A percentile compares a stretch with the other conserved stretches of the same genome.
Conservation (phyloP, 2,888 invertebrate genomes). For the Dendrolimus houi region DNA sequence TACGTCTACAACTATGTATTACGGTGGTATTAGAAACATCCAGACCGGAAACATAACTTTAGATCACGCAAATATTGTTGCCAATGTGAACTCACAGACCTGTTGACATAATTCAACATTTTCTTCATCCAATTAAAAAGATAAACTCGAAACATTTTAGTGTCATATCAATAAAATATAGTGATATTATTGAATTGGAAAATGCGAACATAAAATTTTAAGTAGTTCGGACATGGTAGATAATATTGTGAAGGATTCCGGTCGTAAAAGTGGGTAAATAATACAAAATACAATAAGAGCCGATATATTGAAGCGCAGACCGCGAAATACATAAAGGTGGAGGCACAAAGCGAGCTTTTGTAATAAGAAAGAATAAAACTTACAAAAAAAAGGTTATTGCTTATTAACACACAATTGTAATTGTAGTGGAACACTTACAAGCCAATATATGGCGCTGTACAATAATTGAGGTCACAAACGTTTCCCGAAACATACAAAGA, state of each 20-base stretch:
- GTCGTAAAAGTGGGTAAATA: slow-evolving; percentile 72
- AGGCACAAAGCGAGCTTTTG: slow-evolving; percentile 17
- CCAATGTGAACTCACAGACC: no score
- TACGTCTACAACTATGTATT: no score
- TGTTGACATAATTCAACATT: neutral
- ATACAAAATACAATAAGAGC: slow-evolving; percentile 76
- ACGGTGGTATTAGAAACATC: no score
- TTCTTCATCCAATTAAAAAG: slow-evolving; percentile 46
- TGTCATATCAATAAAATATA: slow-evolving; percentile 47
- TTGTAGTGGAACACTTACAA: no score
- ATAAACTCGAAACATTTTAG: slow-evolving; percentile 45
- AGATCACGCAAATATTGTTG: no score
- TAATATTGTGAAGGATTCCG: slow-evolving; percentile 59
- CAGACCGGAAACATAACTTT: no score
- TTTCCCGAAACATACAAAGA: no score
- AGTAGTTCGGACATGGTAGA: slow-evolving; percentile 70
- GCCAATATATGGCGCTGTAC: no score
- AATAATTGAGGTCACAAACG: no score
- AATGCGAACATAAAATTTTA: slow-evolving; percentile 65
- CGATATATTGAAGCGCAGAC: slow-evolving; percentile 60
- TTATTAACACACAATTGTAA: no score
- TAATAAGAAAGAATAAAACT: no score
- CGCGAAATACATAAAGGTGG: slow-evolving; percentile 24
- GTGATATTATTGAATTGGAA: slow-evolving; percentile 58
- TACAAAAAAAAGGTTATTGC: no score